Base-by-base conservation (phyloP, 2,113 vertebrate genomes). In the Laterallus jamaicensis region DNA sequence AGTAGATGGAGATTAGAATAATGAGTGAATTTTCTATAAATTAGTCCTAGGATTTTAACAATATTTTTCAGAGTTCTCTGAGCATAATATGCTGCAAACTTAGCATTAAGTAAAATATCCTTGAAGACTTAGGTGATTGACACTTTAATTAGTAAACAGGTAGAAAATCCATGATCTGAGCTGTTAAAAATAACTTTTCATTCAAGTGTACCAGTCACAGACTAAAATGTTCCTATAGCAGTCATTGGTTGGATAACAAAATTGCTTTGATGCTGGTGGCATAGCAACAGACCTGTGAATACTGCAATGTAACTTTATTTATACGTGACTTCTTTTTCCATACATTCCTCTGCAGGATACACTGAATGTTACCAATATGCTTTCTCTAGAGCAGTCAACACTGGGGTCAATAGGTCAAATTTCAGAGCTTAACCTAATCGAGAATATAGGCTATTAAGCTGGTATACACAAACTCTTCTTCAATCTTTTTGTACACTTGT, bases 241-340 rank as follows among this genome's bases (percentile, higher is more conserved):
- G 19, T 63, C 62, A 73, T 7, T 78, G 52, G 37, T 59, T 70
- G 15, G 75, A 85, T 93, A 63, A 42, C 50, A 26, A 88, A 86
- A 76, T 18, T 69, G 15, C 54, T 77, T 92, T 94, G 90, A 77
- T 63, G 10, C 21, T 86, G 39, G 26, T 95, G 76, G 71, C 79
- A 75, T 90, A 15, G 93, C 60, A 96, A 96, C 92, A 90, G 79
- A 94, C 39, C 49, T 40, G 25, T 68, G 89, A 93, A 52, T 60
- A 67, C 29, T 28, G 47, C 68, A 44, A 59, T 78, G 35, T 31
- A 68, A 42, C 37, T 86, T 92, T 31, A 68, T 92, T 68, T 82
- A 44, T 60, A 75, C 81, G 44, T 47, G 17, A 89, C 6, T 19
- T 82, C 37, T 68, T 92, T 63, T 28, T 88, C 20, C 15, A 12